Evolutionary conservation across 2,113 vertebrate species (phyloP), one percentile per base, ranked within the genome.

Genomic region (Mus musculus): DNA sequence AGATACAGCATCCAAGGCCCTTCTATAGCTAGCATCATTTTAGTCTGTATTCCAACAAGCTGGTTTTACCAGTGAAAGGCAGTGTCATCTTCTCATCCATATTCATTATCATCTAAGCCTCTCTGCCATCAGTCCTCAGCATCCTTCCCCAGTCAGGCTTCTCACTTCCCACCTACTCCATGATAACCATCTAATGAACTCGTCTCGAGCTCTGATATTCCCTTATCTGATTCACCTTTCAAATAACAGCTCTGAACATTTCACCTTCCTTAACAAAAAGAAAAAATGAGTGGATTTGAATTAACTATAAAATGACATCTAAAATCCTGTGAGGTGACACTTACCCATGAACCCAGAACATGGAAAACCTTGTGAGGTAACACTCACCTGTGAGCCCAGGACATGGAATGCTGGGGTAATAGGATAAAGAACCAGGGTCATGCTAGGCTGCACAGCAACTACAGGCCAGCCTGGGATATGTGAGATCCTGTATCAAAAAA

Each of bases 171-270:
- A 61, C 26, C 46, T 90, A 69, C 81, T 81, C 30, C 39, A n/a
- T 67, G 72, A 95, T 69, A 93, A 84, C 67, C 36, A 88, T 46
- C 52, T 75, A 67, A 85, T 26, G 81, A 93, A 92, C 30, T 90
- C 28, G 16, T 46, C 67, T 97, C 7, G n/a, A 10, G 22, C 63
- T 92, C 76, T 85, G 36, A 49, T 80, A 20, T 11, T 73, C 36
- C 3, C 69, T 69, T 39, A 20, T 36, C 26, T 73, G 30, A 73
- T n/a, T 88, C 28, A 65, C 12, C 11, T 89, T 86, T 81, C 36
- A 61, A 69, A 52, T 59, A 67, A 82, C 4, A 81, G 59, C 30
- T 85, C 71, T 91, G 39, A 89, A 3, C 16, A 84, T 69, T 30
- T 88, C 61, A 73, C 65, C 22, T 56, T 75, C 36, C 52, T 73